Base-by-base conservation (phyloP, 2,888 invertebrate species). In the Sphaerophoria rueppellii region DNA sequence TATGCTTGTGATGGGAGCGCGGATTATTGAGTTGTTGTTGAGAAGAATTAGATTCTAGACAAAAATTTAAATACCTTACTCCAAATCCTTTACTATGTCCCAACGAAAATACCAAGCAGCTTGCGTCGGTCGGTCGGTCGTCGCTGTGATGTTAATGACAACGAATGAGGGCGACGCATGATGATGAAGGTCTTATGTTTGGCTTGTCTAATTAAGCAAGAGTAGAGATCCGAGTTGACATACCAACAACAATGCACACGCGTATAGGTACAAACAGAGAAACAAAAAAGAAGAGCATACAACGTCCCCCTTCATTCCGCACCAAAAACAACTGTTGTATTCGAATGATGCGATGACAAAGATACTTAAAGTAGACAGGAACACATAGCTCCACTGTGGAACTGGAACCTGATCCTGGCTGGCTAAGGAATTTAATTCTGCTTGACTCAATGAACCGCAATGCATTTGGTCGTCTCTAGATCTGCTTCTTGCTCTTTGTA, bases 381-480 rank as follows among this genome's bases (percentile, higher is more conserved):
- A 50, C 14, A 50, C 50, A 6, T 14, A 34, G 40, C 63, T 14
- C 2, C 24, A 24, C 24, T 24, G 24, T 24, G 24, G 24, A 24
- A 24, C 12, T 52, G 85, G 65, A 85, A 85, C 85, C 85, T 73
- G 85, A 85, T 85, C 77, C 76, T 77, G 73, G 48, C 6, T 73
- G 69, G 40, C 6, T 34, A 70, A 43, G 80, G 85, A 85, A 85
- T 85, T 85, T 77, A 70, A 81, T 80, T 85, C 77, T 76, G 60
- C 76, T 77, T 77, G 81, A 81, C 76, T 85, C 85, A 85, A 85
- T 81, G 85, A 85, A 85, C 85, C 81, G 85, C 80, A 81, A 85
- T 77, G 65, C 81, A 79, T 83, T 83, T 75, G 83, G 72, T 76
- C 71, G 71, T 75, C 65, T 72, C 79, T 71, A 48, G 14, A 32